These are phyloP conservation scores for Anguilla anguilla DNA, from an alignment of 2,797 vertebrate species.

Conservation along the genomic window DNA sequence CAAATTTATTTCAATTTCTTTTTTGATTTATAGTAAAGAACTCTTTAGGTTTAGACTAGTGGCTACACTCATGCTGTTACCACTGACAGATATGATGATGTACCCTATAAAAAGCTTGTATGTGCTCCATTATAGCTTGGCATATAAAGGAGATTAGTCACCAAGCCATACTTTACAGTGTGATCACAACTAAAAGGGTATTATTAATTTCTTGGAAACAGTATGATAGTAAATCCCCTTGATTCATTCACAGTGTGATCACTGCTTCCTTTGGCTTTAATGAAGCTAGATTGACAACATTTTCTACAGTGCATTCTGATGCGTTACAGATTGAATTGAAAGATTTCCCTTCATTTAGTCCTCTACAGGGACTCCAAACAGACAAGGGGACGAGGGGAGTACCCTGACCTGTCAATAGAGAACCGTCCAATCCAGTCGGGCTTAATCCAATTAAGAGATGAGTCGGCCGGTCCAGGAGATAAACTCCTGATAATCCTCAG, in stretches of 20 bases:
- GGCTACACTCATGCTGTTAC: not conserved
- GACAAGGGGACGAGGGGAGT: not conserved
- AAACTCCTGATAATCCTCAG: constrained; percentile 5
- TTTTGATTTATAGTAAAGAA: not conserved
- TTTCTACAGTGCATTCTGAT: not conserved
- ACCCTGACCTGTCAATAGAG: not conserved
- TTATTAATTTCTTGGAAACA: not conserved
- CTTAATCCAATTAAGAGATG: constrained; percentile 6
- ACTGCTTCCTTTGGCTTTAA: not conserved
- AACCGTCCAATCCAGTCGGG: not conserved
- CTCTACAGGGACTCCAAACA: not conserved
- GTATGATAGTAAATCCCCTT: not conserved
- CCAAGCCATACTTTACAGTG: not conserved
- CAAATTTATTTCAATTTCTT: not conserved
- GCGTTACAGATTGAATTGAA: not conserved
- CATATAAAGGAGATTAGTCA: constrained; percentile 2
- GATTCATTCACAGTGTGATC: not conserved
- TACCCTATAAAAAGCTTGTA: not conserved
- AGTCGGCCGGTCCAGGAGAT: not conserved
- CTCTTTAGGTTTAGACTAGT: not conserved
- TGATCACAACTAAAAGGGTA: not conserved
- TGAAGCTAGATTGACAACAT: not conserved
- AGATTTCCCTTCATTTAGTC: constrained; percentile 2
- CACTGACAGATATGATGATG: not conserved
- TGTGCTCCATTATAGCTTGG: not conserved